Evolutionary conservation across 2,888 invertebrate species (phyloP).

Genomic region (Hofmannophila pseudospretella): DNA sequence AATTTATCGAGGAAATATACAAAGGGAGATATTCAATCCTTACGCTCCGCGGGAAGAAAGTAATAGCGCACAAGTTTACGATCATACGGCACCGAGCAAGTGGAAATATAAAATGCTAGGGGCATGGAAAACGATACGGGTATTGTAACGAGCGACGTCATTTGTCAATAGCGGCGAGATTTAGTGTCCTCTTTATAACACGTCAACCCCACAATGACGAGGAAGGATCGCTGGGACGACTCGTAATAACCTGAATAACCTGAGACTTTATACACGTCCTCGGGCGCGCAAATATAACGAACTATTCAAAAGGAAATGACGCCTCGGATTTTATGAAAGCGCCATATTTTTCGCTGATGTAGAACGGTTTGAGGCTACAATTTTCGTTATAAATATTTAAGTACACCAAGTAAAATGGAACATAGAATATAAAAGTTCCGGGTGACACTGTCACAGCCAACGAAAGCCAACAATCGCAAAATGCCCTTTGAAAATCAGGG

Average conservation of each 20-base stretch:
- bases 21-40: conserved; percentile 26
- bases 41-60: conserved; percentile 24
- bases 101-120: conserved; percentile 47
- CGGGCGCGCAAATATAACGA: conserved; percentile 47
- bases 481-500: too few species aligned
- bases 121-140: conserved; percentile 44
- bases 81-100: conserved; percentile 32
- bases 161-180: conserved; percentile 60
- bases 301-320: conserved; percentile 64
- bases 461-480: conserved; percentile 20
- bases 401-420: not conserved
- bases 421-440: too few species aligned
- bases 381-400: conserved; percentile 17
- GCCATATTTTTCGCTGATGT: conserved; percentile 34
- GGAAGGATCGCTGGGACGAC: conserved; percentile 29
- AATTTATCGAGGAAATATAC: conserved; percentile 27
- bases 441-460: too few species aligned
- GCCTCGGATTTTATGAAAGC: conserved; percentile 59
- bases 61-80: conserved; percentile 33
- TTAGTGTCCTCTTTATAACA: conserved; percentile 52
- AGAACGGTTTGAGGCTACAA: conserved; percentile 18
- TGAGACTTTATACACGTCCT: conserved; percentile 42
- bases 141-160: conserved; percentile 53
- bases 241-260: conserved; percentile 49
- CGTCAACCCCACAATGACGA: conserved; percentile 13